A percentile compares a stretch with the other conserved stretches of the same genome.
Conservation (phyloP, 2,113 vertebrate species). For the Neogobius melanostomus region DNA sequence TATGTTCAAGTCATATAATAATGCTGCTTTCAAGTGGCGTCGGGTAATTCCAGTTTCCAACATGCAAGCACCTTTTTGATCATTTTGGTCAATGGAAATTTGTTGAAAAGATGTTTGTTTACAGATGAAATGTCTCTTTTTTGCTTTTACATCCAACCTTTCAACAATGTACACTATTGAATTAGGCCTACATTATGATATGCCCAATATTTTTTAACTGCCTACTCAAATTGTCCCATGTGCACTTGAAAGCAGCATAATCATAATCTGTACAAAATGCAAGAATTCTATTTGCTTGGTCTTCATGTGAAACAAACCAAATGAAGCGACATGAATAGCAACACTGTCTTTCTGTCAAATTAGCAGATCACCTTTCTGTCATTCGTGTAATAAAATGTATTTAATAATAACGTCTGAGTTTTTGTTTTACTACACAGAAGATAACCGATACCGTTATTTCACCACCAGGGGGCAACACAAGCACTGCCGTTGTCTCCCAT, state of each 20-base stretch:
- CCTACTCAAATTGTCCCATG: not conserved
- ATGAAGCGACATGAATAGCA: conserved; percentile 35
- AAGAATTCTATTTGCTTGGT: conserved; percentile 10
- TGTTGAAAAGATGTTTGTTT: not conserved
- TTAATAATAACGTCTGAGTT: conserved; percentile 41
- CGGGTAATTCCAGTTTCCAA: not conserved
- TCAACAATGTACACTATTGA: no score
- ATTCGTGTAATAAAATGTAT: conserved; percentile 74
- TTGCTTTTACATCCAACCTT: no score
- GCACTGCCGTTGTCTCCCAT: not conserved
- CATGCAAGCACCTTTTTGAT: not conserved
- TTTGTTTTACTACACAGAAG: conserved; percentile 4
- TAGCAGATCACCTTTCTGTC: conserved; percentile 33
- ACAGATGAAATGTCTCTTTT: not conserved
- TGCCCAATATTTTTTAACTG: not conserved
- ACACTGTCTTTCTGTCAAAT: conserved; percentile 38
- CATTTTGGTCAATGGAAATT: not conserved
- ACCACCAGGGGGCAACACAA: not conserved
- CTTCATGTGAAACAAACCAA: conserved; percentile 34
- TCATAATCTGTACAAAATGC: conserved; percentile 3
- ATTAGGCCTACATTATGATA: no score
- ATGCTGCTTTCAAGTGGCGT: not conserved
- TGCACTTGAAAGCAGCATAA: not conserved
- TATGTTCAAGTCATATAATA: conserved; percentile 25
- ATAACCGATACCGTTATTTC: not conserved